Evolutionary conservation across 1,140 invertebrate genomes (phyloP).

Genomic region (Megalonaias nervosa): DNA sequence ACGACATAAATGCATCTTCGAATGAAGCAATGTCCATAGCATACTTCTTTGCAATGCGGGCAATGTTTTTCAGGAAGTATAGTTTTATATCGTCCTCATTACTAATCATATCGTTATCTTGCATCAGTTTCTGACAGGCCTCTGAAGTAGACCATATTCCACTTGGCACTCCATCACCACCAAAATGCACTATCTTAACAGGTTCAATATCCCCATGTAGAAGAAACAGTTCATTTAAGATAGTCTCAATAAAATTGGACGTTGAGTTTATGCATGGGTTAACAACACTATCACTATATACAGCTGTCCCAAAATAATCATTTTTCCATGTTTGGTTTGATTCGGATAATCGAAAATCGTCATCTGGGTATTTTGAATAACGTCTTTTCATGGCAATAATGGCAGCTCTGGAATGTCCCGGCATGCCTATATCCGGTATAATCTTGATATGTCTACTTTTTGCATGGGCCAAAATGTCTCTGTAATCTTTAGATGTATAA

Average conservation of each 20-base stretch:
- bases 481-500: constrained; percentile 60
- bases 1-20: too few relatives aligned
- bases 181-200: not conserved
- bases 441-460: constrained; percentile 54
- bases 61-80: too few relatives aligned
- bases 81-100: constrained; percentile 25
- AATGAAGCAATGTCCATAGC: too few relatives aligned
- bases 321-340: constrained; percentile 51
- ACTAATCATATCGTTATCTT: constrained; percentile 33
- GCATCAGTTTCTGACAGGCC: not conserved
- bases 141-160: not conserved
- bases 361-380: constrained; percentile 24
- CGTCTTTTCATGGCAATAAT: constrained; percentile 60
- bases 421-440: constrained; percentile 67
- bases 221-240: too few relatives aligned
- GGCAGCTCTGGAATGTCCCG: constrained; percentile 63
- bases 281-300: constrained; percentile 60
- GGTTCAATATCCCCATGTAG: too few relatives aligned
- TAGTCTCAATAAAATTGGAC: constrained; percentile 50
- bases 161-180: not conserved
- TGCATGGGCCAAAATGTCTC: constrained; percentile 58
- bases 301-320: constrained; percentile 54
- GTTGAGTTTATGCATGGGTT: constrained; percentile 65
- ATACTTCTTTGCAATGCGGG: too few relatives aligned
- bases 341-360: constrained; percentile 44